phyloP scores from a whole-genome alignment of 2,888 invertebrate species.

The Muschampia plurimacula region DNA sequence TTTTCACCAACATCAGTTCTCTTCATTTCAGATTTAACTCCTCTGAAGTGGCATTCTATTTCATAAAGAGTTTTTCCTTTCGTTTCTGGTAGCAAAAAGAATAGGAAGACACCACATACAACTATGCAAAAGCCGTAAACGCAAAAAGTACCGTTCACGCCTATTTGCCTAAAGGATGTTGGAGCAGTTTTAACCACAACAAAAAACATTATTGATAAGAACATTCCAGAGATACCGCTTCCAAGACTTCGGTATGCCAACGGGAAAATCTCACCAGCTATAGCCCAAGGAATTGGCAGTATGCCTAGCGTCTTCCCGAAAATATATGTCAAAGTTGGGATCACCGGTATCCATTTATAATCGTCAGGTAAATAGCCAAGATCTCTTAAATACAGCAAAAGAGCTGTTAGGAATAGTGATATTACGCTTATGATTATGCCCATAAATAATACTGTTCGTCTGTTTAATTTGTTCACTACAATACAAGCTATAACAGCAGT shows the following conservation, averaged over 20 bases:
- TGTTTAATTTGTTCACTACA: conserved; percentile 85
- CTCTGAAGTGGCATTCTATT: conserved; percentile 86
- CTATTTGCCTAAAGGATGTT: conserved; percentile 78
- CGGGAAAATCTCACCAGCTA: conserved; percentile 90
- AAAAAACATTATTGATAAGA: conserved; percentile 87
- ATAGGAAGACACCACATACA: conserved; percentile 85
- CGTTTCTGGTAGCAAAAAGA: conserved; percentile 88
- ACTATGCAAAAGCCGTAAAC: conserved; percentile 85
- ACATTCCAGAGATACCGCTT: conserved; percentile 87
- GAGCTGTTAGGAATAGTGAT: conserved; percentile 81
- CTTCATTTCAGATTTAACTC: conserved; percentile 46
- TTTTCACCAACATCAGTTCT: conserved; percentile 54
- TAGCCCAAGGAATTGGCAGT: conserved; percentile 89
- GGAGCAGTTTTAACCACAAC: conserved; percentile 88
- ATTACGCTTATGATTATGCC: conserved; percentile 86
- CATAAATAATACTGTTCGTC: conserved; percentile 86
- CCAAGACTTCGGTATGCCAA: conserved; percentile 87
- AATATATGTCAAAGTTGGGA: conserved; percentile 84
- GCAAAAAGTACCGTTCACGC: conserved; percentile 86
- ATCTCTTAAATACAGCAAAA: conserved; percentile 71
- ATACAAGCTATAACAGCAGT: conserved; percentile 87
- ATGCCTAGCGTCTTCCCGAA: conserved; percentile 86
- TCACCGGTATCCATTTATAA: conserved; percentile 76
- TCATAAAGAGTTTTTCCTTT: conserved; percentile 88
- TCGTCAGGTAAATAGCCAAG: conserved; percentile 62